These are phyloP conservation scores for Hemitrygon akajei DNA, from an alignment of 2,797 vertebrate species.

Conservation along the genomic window DNA sequence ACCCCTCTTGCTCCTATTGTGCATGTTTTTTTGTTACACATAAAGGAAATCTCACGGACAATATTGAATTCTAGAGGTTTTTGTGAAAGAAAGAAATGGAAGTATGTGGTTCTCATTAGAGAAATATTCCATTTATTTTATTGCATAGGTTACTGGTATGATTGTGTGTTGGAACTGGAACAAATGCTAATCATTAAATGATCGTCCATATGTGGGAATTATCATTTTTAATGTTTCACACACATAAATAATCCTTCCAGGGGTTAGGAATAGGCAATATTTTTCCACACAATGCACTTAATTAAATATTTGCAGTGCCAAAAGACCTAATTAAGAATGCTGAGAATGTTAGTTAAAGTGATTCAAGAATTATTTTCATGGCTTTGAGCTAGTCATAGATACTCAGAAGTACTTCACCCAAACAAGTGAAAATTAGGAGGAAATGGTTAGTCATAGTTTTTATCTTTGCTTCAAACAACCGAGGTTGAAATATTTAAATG, in stretches of 20 bases:
- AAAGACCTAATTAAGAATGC: not conserved
- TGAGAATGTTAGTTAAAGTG: not conserved
- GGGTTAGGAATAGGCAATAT: not conserved
- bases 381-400: not conserved
- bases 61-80: not conserved
- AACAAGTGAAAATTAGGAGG: not conserved
- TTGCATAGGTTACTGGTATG: not conserved
- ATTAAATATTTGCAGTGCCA: not conserved
- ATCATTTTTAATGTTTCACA: constrained; percentile 7
- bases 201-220: not conserved
- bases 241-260: not conserved
- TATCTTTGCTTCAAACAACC: not conserved
- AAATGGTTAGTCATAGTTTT: not conserved
- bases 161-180: not conserved
- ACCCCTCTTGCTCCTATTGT: not conserved
- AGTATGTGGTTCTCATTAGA: not conserved
- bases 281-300: not conserved
- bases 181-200: not conserved
- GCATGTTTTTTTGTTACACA: not conserved
- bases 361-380: not conserved
- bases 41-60: not conserved
- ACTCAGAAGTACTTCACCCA: not conserved
- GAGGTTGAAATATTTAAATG: constrained; percentile 4
- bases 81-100: not conserved
- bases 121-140: constrained; percentile 16